Conservation (phyloP, 2,797 vertebrate genomes). For the Pygocentrus nattereri region DNA sequence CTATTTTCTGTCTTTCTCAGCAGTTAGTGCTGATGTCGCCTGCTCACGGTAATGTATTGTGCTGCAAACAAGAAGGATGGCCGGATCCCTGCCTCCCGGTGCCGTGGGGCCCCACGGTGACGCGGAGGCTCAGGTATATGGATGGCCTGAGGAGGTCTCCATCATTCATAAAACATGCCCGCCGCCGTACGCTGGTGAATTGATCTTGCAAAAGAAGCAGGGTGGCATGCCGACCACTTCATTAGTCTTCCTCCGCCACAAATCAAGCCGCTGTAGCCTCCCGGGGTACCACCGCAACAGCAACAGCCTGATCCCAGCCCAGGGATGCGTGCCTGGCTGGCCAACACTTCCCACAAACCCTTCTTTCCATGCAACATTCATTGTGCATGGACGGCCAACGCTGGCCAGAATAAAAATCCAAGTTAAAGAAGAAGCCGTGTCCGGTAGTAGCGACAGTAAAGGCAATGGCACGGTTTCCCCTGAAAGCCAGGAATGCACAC, state of each 20-base stretch:
- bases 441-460: constrained; percentile 3
- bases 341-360: not conserved
- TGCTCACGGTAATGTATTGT: constrained; percentile 78
- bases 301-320: constrained; percentile 47
- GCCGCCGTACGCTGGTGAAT: constrained; percentile 77
- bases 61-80: constrained; percentile 83
- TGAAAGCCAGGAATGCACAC: constrained; percentile 74
- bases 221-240: constrained; percentile 86
- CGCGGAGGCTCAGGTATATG: constrained; percentile 68
- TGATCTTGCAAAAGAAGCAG: constrained; percentile 88
- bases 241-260: constrained; percentile 84
- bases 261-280: constrained; percentile 77
- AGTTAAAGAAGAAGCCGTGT: constrained; percentile 18
- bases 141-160: constrained; percentile 83
- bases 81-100: constrained; percentile 78
- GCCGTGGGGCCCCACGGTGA: constrained; percentile 62
- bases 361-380: not conserved
- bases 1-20: constrained; percentile 66
- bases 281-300: constrained; percentile 65
- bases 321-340: constrained; percentile 7
- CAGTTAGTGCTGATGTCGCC: constrained; percentile 66
- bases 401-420: constrained; percentile 25
- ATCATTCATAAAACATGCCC: constrained; percentile 85
- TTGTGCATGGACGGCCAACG: constrained; percentile 28
- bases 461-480: not conserved